Base-by-base conservation (phyloP, 2,113 vertebrate species). In the Dasyornis broadbenti region DNA sequence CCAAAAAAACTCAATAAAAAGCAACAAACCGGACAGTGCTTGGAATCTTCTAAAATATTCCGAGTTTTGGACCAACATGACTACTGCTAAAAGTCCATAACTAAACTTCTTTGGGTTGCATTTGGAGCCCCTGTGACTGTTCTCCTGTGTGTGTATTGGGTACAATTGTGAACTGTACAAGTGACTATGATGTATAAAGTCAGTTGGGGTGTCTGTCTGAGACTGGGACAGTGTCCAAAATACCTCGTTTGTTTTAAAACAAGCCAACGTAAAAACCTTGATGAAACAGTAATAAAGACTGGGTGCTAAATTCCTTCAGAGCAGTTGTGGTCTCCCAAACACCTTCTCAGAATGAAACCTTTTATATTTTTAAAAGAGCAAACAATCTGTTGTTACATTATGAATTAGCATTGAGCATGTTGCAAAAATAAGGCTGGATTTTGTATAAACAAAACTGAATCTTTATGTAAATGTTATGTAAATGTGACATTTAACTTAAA, bases 391-490 rank as follows among this genome's bases (percentile, higher is more conserved):
- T 96, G 86, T 91, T 94, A 45, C 20, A 81, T 83, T 90, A 93
- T 88, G 63, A 93, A 95, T 94, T 92, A 82, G 35, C 28, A 66
- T 89, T 0, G 11, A 94, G 33, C 11, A 30, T 95, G 95, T 94
- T 97, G 92, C 59, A 82, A 95, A 96, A 96, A 94, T 91, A 90
- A 96, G 61, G 23, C 94, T 82, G 71, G 39, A 45, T 28, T 96
- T 96, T 94, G 82, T 94, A 84, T 95, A 92, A 97, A 97, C 95
- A 95, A 92, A 91, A 35, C 53, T 1, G 59, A 84, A 71, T 96
- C 77, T 96, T 94, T 94, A 95, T 95, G 95, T 91, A 96, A 96
- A 96, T 96, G 53, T 95, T 96, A 96, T 97, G 93, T 93, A 96
- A 95, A 97, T 97, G 57, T 94, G 94, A 95, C 95, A 97, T 96